Evolutionary conservation across 30 jellyfish, hydroid and myxozoan species (phyloP), one percentile per base, ranked within the genome.

Genomic region (Cassiopea xamachana): DNA sequence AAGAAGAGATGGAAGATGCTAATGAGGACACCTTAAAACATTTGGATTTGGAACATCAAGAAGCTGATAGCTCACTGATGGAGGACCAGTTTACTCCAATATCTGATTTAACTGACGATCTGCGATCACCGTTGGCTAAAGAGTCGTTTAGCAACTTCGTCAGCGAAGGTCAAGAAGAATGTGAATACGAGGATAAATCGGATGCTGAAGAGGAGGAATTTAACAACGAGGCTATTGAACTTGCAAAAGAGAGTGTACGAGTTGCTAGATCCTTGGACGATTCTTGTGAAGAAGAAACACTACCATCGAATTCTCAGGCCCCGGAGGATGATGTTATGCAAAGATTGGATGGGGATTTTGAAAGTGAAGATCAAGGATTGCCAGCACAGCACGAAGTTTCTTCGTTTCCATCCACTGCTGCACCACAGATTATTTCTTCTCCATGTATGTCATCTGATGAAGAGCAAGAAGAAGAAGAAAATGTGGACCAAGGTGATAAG

Each of bases 51-150:
- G 55, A 46, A 62, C 17, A 3, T 6, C 82, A 0, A 16, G 81
- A 1, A 62, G n/a, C 39, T 3, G 92, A 48, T 16, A 16, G 61
- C 6, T 39, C 50, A 1, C 10, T 45, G 1, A 67, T 73, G 17
- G 95, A 88, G 7, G 95, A 75, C 10, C 62, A 49, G 8, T 88
- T 72, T 76, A 88, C 95, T 3, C 95, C 95, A 7, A 75, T 88
- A 13, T 88, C 95, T 16, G 95, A 88, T 79, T 90, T 88, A 2
- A 90, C 95, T 10, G 95, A 88, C 1, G 95, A 60, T 19, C 59
- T 59, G 19, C 73, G 81, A 16, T 88, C 95, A 51, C 95, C 95
- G 8, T 48, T 88, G 9, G 77, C 74, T 5, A 58, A 75, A 17
- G 80, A 72, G 1, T 59, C 87, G 3, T 86, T 86, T 64, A 43